phyloP scores from a whole-genome alignment of 2,888 invertebrate genomes.

The Megalurothrips usitatus region DNA sequence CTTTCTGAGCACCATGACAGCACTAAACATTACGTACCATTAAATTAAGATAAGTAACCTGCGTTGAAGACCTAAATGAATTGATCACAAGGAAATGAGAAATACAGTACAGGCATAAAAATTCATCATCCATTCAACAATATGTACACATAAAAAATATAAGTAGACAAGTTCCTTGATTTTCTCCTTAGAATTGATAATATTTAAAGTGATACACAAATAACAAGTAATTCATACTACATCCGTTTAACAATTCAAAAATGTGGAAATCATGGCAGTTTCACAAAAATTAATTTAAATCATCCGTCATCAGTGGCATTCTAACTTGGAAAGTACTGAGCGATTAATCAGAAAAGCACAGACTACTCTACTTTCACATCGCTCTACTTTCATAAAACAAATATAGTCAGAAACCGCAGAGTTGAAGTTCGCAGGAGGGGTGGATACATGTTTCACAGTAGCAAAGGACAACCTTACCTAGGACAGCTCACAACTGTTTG shows the following conservation, averaged over 20 bases:
- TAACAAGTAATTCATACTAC: background rate
- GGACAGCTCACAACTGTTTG: background rate
- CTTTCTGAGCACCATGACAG: constrained; percentile 18
- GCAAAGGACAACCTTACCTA: too few species aligned
- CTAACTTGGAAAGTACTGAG: background rate
- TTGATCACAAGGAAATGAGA: constrained; percentile 11
- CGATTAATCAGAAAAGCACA: background rate
- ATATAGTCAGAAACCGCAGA: too few species aligned
- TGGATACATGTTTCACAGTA: too few species aligned
- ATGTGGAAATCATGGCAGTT: background rate
- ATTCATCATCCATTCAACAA: constrained; percentile 22
- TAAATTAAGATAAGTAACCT: constrained; percentile 7
- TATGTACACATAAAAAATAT: constrained; percentile 21
- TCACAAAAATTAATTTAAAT: background rate
- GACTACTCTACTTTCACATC: too few species aligned
- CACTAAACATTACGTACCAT: constrained; percentile 11
- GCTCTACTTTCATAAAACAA: too few species aligned
- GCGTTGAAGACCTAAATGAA: constrained; percentile 22
- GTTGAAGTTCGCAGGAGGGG: too few species aligned
- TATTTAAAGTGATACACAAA: background rate
- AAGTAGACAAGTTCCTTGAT: constrained; percentile 23
- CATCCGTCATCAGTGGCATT: background rate
- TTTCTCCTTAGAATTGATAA: background rate
- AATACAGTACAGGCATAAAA: constrained; percentile 19
- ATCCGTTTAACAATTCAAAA: background rate